phyloP scores from a whole-genome alignment of 2,888 invertebrate genomes.

The Pasiphila rectangulata region DNA sequence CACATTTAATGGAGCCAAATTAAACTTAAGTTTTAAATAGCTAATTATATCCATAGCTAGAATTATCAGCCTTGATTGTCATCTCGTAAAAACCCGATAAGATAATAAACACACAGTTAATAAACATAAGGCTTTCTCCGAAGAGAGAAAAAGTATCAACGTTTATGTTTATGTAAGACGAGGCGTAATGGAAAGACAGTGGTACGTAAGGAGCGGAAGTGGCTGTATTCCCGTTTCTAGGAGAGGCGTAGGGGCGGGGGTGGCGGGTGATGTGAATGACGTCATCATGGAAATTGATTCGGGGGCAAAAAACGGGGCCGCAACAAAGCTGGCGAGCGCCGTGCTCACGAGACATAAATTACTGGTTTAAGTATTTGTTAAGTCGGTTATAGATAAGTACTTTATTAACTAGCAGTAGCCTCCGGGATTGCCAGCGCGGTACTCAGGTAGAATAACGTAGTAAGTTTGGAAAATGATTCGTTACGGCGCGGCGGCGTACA shows the following conservation, averaged over 20 bases:
- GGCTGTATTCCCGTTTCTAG: slow-evolving; percentile 58
- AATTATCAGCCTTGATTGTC: slow-evolving; percentile 25
- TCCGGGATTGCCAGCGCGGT: too few species aligned
- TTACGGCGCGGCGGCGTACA: too few species aligned
- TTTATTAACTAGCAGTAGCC: slow-evolving; percentile 52
- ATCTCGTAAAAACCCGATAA: slow-evolving; percentile 32
- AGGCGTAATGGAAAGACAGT: slow-evolving; percentile 52
- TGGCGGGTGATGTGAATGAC: slow-evolving; percentile 53
- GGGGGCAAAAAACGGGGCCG: slow-evolving; percentile 72
- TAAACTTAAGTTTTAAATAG: slow-evolving; percentile 26
- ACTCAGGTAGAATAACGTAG: too few species aligned
- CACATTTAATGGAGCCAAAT: background rate
- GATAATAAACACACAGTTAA: slow-evolving; percentile 28
- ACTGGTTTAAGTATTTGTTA: slow-evolving; percentile 66
- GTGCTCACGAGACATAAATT: slow-evolving; percentile 65
- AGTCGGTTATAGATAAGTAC: slow-evolving; percentile 47
- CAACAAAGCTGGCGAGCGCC: slow-evolving; percentile 63
- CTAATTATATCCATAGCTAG: slow-evolving; percentile 24
- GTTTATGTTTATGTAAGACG: slow-evolving; percentile 44
- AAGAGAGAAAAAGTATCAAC: slow-evolving; percentile 39
- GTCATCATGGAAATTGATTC: slow-evolving; percentile 76
- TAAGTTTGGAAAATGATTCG: too few species aligned
- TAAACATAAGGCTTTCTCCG: slow-evolving; percentile 33
- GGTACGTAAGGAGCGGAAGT: slow-evolving; percentile 62
- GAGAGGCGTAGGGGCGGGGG: slow-evolving; percentile 43